Evolutionary conservation across 2,888 invertebrate species (phyloP), one percentile per base, ranked within the genome.

Genomic region (Acronicta leporina): DNA sequence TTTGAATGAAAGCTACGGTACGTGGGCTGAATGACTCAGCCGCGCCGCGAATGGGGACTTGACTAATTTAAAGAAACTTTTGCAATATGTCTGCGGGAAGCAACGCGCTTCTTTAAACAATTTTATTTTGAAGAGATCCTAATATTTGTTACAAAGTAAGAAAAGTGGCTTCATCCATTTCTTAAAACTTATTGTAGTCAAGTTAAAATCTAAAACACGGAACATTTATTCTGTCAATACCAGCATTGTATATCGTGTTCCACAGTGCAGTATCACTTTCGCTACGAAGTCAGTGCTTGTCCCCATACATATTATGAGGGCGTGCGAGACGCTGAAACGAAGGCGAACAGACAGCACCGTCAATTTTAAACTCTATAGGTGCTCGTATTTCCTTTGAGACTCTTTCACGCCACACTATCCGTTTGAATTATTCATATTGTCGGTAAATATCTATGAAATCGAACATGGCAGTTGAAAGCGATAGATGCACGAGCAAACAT

Each of bases 351-450:
- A 83, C 75, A 81, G 76, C 81, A 75, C 72, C 83, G 82, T 86
- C 88, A 88, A 89, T 90, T 90, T 89, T 87, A 87, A 88, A 88
- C 86, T 86, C 82, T 85, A 87, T 87, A 87, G 87, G 81, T 83
- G 84, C 83, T 84, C 85, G 87, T 86, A 88, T 88, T 90, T 84
- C 90, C 91, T 92, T 92, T 91, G 91, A 90, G 88, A 85, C 87
- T 89, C 82, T 90, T 89, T 89, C 87, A 81, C 87, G 83, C 87
- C 86, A 84, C 87, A 84, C 86, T 86, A 84, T 85, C 63, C 63
- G 79, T 81, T 81, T 92, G 91, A 91, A 92, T 92, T 89, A 92
- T 92, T 92, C 91, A 92, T 92, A 84, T 76, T 82, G 81, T 81
- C 82, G 78, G 85, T 84, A 88, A 88, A 89, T 90, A 87, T 87